These are phyloP conservation scores for Dichetophora obliterata DNA, from an alignment of 2,888 invertebrate genomes.

Conservation along the genomic window DNA sequence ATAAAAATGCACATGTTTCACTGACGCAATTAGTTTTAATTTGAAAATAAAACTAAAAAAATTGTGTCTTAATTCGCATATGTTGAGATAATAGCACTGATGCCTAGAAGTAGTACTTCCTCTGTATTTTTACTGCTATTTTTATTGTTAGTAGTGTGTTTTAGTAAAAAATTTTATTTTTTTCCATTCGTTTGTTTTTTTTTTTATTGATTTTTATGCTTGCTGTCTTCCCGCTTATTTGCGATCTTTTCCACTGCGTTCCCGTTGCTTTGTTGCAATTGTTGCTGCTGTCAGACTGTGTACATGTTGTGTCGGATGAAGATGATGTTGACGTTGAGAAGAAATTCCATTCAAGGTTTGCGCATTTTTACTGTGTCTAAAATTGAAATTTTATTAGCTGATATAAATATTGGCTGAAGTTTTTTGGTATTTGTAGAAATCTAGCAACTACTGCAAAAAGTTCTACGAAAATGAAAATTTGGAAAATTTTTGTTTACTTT, in stretches of 20 bases:
- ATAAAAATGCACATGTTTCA: not conserved
- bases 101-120: not conserved
- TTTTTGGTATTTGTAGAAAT: not conserved
- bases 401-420: slow-evolving; percentile 40
- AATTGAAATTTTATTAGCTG: not conserved
- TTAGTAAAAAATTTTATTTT: not conserved
- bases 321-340: slow-evolving; percentile 49
- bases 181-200: not conserved
- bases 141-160: not conserved
- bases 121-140: not conserved
- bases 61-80: slow-evolving; percentile 16
- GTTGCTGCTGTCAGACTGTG: slow-evolving; percentile 56
- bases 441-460: slow-evolving; percentile 47
- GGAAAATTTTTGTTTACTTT: slow-evolving; percentile 11
- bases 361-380: slow-evolving; percentile 64
- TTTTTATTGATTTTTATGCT: not conserved
- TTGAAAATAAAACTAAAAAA: slow-evolving; percentile 37
- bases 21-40: slow-evolving; percentile 13
- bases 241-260: slow-evolving; percentile 61
- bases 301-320: slow-evolving; percentile 37
- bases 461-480: slow-evolving; percentile 34
- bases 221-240: slow-evolving; percentile 49
- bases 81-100: not conserved
- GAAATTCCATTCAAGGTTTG: slow-evolving; percentile 48
- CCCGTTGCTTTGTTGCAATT: slow-evolving; percentile 56